Base-by-base conservation (phyloP, 2,888 invertebrate species). In the Ochropacha duplaris region DNA sequence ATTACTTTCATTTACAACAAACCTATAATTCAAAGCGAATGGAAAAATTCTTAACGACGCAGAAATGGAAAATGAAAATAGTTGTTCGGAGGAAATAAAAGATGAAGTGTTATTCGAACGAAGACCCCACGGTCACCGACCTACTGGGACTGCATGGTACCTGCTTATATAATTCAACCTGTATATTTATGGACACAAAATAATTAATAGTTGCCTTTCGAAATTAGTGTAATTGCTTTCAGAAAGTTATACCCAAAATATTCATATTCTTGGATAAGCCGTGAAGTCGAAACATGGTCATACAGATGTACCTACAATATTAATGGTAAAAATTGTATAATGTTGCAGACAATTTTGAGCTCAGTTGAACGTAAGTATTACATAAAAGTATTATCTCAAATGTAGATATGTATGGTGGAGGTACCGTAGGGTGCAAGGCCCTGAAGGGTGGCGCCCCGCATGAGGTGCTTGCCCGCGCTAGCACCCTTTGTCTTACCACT, bases 341-440 rank as follows among this genome's bases (percentile, higher is more conserved):
- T 79, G 78, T 78, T 72, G 69, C 69, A 71, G 71, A 75, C 65
- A 66, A 75, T 75, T 78, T 72, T 79, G 73, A 84, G 79, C 79
- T 81, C 59, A 70, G 72, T 76, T 73, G 71, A 71, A 31, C 22
- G 31, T 28, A 78, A 8, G 28, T 31, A 31, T 88, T 86, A 87
- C 80, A 77, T 84, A 82, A 84, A 83, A 79, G 71, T 81, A 85
- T 88, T 87, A 85, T 83, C 78, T 83, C 68, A 77, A 83, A 78
- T 74, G 74, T 75, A 76, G 73, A 66, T 64, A 68, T 68, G 66
- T 70, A 68, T 65, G 72, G 71, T 65, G 69, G 71, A 28, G 50
- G 19, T 31, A 31, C 12, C 28, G 51, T 24, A 81, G 83, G 81
- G 88, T 81, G 84, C 86, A 85, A 83, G 76, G 81, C 75, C 82